These are phyloP conservation scores for Ips typographus DNA, from an alignment of 1,140 invertebrate genomes.

Conservation along the genomic window DNA sequence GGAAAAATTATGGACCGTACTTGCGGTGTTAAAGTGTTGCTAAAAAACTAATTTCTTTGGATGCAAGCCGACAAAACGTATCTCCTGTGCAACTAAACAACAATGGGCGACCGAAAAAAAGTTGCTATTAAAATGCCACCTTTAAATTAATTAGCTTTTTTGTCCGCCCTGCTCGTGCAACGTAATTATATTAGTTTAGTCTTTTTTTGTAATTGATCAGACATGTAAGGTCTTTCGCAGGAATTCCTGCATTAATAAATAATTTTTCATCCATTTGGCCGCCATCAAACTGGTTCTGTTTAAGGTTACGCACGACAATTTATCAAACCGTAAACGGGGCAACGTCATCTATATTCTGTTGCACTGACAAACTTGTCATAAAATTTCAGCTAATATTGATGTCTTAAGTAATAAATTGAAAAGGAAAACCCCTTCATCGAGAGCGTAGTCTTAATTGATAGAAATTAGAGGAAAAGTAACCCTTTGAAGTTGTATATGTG, in stretches of 20 bases:
- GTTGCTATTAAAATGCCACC: constrained; percentile 11
- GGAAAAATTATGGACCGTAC: too few species aligned
- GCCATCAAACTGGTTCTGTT: not conserved
- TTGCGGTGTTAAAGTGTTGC: not conserved
- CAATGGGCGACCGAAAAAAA: constrained; percentile 2
- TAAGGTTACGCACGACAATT: not conserved
- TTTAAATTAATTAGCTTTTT: constrained; percentile 14
- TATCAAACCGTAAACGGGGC: not conserved
- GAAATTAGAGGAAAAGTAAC: constrained; percentile 32
- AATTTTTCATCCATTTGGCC: not conserved
- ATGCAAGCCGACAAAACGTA: not conserved
- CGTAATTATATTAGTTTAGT: not conserved
- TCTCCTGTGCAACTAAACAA: not conserved
- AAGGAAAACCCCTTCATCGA: not conserved
- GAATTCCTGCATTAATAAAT: constrained; percentile 10
- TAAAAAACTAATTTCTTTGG: not conserved
- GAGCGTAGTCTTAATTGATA: constrained; percentile 27
- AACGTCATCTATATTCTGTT: too few species aligned
- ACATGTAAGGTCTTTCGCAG: constrained; percentile 2
- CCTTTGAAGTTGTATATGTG: constrained; percentile 31
- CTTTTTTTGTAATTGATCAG: constrained; percentile 4
- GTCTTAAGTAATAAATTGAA: not conserved
- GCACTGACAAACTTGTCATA: too few species aligned
- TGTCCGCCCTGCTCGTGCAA: constrained; percentile 5
- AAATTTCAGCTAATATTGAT: too few species aligned